Evolutionary conservation across 2,113 vertebrate species (phyloP), one percentile per base, ranked within the genome.

Genomic region (Spilogale gracilis): DNA sequence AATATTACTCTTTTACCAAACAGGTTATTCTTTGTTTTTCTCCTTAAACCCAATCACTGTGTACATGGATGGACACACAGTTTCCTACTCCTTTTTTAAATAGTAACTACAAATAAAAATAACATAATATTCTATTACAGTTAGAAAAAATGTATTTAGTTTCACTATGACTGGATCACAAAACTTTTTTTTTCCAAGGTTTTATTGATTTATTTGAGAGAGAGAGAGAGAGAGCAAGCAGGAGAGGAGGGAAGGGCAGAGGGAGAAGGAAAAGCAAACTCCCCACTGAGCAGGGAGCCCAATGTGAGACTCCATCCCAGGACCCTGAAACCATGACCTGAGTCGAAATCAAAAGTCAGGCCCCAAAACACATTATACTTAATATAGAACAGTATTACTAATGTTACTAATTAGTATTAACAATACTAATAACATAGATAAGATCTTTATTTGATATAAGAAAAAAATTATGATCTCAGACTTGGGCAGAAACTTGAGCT

Each of bases 1-100:
- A 85, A 54, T 82, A 23, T 16, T 73, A 69, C 27, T 73, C 71
- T 96, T 92, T 91, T 27, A 83, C 11, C 16, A 91, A 76, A 87
- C 61, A n/a, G 6, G 9, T 91, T 74, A n/a, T 86, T 94, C 61
- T 56, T 79, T 69, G 71, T 82, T 79, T 69, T 79, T 82, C 67
- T 43, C 65, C 65, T 92, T 45, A 73, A 91, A 38, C 48, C 11
- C 58, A 73, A 94, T 2, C 17, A 4, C 38, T 38, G 38, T 2
- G 3, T 65, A 11, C 50, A 38, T 21, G 30, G 30, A 25, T 67
- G 14, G 11, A 61, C 38, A 32, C 30, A n/a, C 6, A 45, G 5
- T 58, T 48, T 88, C 43, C 84, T 43, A 48, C 2, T 82, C 20
- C 21, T 56, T 91, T 96, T 89, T 69, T 48, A 71, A 60, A 60